Percentiles rank a stretch among this genome's conserved stretches.
phyloP scores from a whole-genome alignment of 64 coral and sea anemone genomes.

The Stichodactyla mertensii region DNA sequence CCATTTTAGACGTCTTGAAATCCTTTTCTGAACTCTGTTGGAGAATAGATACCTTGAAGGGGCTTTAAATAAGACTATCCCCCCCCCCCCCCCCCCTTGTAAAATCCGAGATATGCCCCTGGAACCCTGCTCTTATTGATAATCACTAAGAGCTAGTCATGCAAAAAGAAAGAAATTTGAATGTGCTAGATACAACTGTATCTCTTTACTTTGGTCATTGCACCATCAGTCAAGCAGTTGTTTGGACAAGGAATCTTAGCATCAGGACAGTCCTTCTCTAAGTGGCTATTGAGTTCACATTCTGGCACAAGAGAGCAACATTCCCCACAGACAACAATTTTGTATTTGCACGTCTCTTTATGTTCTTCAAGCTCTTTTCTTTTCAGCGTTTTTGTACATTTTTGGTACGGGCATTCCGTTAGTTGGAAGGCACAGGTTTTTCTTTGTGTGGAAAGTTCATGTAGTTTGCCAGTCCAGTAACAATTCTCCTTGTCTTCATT shows the following conservation, averaged over 20 bases:
- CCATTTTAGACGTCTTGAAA: too few relatives aligned
- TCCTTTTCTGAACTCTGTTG: too few relatives aligned
- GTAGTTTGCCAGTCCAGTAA: background rate
- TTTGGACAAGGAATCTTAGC: background rate
- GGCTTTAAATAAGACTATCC: too few relatives aligned
- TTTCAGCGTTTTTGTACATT: background rate
- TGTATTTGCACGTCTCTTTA: background rate
- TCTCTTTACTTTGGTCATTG: background rate
- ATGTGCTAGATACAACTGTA: background rate
- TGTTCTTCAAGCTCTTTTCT: conserved; percentile 7
- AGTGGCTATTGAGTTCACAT: background rate
- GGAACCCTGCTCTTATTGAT: too few relatives aligned
- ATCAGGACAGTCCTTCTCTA: background rate
- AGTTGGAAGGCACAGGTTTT: background rate
- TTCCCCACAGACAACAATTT: background rate
- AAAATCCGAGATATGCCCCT: too few relatives aligned
- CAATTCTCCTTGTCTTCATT: background rate
- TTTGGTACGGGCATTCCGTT: background rate
- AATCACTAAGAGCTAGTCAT: too few relatives aligned
- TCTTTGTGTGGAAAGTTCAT: background rate
- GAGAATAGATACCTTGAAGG: too few relatives aligned
- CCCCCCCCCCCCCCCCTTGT: too few relatives aligned
- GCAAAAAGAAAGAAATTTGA: too few relatives aligned
- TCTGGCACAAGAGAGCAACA: background rate
- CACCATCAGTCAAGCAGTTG: background rate